Evolutionary conservation across 2,113 vertebrate genomes (phyloP).

Genomic region (Bostrychus sinensis): DNA sequence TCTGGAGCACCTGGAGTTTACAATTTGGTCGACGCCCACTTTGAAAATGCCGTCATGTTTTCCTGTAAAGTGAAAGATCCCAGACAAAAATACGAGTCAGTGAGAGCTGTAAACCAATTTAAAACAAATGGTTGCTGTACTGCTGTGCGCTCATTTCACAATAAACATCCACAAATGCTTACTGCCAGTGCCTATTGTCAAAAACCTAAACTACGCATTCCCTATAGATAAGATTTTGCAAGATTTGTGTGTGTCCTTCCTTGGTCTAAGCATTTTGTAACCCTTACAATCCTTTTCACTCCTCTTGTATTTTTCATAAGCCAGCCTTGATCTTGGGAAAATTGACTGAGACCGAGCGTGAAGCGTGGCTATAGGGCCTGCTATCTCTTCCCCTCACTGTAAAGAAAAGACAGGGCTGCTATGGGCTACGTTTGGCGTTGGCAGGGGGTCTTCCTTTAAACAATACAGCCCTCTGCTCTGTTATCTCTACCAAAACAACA

Average conservation of each 20-base stretch:
- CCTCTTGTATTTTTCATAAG: neutral
- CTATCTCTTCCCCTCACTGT: constrained; percentile 27
- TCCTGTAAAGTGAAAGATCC: constrained; percentile 1
- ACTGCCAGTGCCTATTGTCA: neutral
- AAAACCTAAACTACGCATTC: neutral
- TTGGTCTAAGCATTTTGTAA: neutral
- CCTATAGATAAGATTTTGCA: neutral
- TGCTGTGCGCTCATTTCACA: neutral
- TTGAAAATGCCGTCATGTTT: neutral
- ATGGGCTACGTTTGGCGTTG: constrained; percentile 15
- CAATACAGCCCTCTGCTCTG: constrained; percentile 55
- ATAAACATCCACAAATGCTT: neutral
- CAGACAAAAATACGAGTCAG: neutral
- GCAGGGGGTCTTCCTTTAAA: constrained; percentile 59
- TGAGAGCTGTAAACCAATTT: neutral
- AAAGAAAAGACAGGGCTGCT: constrained; percentile 42
- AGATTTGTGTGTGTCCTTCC: neutral
- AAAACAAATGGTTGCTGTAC: neutral
- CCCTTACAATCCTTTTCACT: neutral
- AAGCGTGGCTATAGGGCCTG: constrained; percentile 42
- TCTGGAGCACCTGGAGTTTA: neutral
- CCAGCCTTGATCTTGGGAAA: constrained; percentile 18
- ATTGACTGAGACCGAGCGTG: constrained; percentile 52
- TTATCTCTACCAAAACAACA: constrained; percentile 71
- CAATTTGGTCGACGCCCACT: neutral